Evolutionary conservation across 2,797 vertebrate genomes (phyloP), one percentile per base, ranked within the genome.

Genomic region (Cossypha caffra): DNA sequence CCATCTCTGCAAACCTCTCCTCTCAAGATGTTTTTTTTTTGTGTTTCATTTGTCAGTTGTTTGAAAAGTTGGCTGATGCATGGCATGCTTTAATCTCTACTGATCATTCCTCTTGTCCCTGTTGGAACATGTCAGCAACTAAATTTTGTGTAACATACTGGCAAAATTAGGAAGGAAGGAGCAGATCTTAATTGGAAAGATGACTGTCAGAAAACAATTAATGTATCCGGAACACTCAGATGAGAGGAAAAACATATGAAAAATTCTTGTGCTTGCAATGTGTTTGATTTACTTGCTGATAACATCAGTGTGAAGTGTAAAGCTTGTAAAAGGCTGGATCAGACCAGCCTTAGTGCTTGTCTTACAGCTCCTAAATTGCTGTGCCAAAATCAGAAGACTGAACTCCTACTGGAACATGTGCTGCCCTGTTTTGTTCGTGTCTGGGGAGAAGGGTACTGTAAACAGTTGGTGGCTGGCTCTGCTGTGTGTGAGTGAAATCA

Each of bases 291-390:
- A 94, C 35, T 91, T 76, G 45, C 79, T 90, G 95, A 96, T 97
- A 97, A 91, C 76, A 94, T 96, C 96, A 86, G 87, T 82, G 89
- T 86, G 91, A 97, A 95, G 82, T 78, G 62, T 91, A 93, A 88
- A 90, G 85, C 93, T 74, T 95, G 87, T 96, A 94, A 96, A 93
- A 88, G 66, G 73, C 96, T 86, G 91, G 89, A 91, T 96, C 59
- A 88, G 83, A 94, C 87, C 93, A 94, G 66, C 63, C 35, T 88
- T 90, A 83, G 67, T 84, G 85, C 45, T 23, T 78, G 85, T 96
- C 77, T 88, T 96, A 82, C 93, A 90, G 50, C 82, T 91, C 54
- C 48, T 75, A 84, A 88, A 93, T 84, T 66, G n/a, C 62, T 42
- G 54, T 62, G 86, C 69, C 55, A 62, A 63, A 69, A 76, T 58